Evolutionary conservation across 2,797 vertebrate genomes (phyloP).

Genomic region (Poeciliopsis gracilis): DNA sequence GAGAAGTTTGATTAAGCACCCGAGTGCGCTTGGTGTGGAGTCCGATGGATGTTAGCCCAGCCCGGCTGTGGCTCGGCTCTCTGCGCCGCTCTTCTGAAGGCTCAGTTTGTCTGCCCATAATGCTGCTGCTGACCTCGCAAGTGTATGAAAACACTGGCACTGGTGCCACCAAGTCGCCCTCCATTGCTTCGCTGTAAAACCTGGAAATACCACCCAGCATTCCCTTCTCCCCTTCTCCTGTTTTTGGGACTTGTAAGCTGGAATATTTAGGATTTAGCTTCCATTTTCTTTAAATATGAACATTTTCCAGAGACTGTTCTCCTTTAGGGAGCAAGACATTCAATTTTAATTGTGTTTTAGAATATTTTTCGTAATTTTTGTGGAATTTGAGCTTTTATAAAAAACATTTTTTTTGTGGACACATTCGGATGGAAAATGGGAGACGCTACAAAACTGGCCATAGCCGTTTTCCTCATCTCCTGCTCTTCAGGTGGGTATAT

Average conservation of each 20-base stretch:
- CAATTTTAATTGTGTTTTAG: slow-evolving; percentile 34
- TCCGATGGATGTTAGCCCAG: slow-evolving; percentile 71
- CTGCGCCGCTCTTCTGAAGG: slow-evolving; percentile 33
- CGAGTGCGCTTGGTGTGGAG: slow-evolving; percentile 67
- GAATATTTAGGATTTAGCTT: slow-evolving; percentile 62
- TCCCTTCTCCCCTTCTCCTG: slow-evolving; percentile 23
- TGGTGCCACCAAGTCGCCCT: slow-evolving; percentile 53
- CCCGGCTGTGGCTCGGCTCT: slow-evolving; percentile 61
- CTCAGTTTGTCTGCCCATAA: slow-evolving; percentile 38
- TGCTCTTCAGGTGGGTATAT: slow-evolving; percentile 95
- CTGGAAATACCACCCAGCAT: slow-evolving; percentile 61
- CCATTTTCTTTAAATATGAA: slow-evolving; percentile 43
- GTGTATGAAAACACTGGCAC: slow-evolving; percentile 43
- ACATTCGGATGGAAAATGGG: slow-evolving; percentile 90
- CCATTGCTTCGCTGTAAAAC: slow-evolving; percentile 54
- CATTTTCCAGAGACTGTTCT: slow-evolving; percentile 57
- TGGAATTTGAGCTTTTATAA: slow-evolving; percentile 14
- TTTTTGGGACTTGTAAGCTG: slow-evolving; percentile 44
- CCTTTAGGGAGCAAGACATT: slow-evolving; percentile 44
- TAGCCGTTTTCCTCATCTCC: slow-evolving; percentile 97
- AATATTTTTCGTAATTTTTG: slow-evolving; percentile 19
- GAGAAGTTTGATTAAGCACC: slow-evolving; percentile 67
- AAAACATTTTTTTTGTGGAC: slow-evolving; percentile 56
- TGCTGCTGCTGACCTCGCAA: slow-evolving; percentile 59
- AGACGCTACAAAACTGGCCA: slow-evolving; percentile 96